Base-by-base conservation (phyloP, 2,888 invertebrate species). In the Liopterus haemorrhoidalis region DNA sequence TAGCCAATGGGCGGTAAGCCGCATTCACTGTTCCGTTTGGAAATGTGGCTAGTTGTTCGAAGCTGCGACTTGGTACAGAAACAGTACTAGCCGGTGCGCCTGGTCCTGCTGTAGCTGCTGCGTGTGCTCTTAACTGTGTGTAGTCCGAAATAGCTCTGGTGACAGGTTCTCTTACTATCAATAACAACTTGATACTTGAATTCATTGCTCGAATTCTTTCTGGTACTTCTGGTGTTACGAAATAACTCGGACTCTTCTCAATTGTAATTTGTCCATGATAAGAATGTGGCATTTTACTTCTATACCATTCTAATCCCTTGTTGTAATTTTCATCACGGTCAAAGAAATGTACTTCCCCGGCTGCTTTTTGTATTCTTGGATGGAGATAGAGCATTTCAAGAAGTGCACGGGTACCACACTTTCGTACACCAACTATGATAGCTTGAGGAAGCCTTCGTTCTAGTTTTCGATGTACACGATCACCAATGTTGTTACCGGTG, bases 241-340 rank as follows among this genome's bases (percentile, higher is more conserved):
- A 97, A 70, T 97, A 97, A 60, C 93, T 92, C 4, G 97, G 97
- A 58, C 93, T 95, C 70, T 99, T 97, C 69, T 97, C 97, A 57
- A 95, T 88, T 43, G 94, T 94, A 55, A 95, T 85, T 69, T 95
- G 94, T 30, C 89, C 88, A 51, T 82, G 81, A 68, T 85, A 88
- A 1, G 94, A 91, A 60, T 85, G 83, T 8, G 95, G 95, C 94
- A 96, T 95, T 66, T 90, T 88, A 63, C 82, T 82, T 48, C 88
- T 73, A 69, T 97, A 97, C 96, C 96, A 97, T 49, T 95, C 92
- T 48, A 94, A 73, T 0, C 97, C 97, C 52, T 82, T 78, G 41
- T 81, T 79, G 67, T 94, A 97, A 67, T 93, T 93, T 59, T 90
- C 90, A 62, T 90, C 89, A 41, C 92, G 79, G 70, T 97, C 95